Evolutionary conservation across 2,797 vertebrate species (phyloP), one percentile per base, ranked within the genome.

Genomic region (Chaetophractus vellerosus): DNA sequence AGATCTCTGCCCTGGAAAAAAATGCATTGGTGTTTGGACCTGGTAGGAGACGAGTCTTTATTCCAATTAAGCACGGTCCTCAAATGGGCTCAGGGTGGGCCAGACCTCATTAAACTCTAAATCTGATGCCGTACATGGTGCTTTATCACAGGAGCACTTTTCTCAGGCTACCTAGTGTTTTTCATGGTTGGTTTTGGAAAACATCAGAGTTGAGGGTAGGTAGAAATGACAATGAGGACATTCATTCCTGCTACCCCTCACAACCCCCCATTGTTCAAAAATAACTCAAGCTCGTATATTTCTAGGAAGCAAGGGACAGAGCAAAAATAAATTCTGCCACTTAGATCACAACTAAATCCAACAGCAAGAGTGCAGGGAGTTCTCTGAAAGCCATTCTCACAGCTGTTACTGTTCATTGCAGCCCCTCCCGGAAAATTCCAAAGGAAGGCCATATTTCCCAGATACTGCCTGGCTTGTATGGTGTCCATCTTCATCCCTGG

Each of bases 381-480:
- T 68, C 74, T 28, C 87, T 66, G 87, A 95, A 88, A 88, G 78
- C 57, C 68, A 31, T 61, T 10, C 45, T 88, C 63, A 72, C 95
- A 97, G 96, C 90, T 97, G 94, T 80, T 63, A 52, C 16, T 5
- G 11, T 81, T 92, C 86, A 92, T 96, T 94, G 66, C 28, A 83
- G 66, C 15, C 88, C 61, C 90, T 96, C 90, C 90, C 3, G 4
- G 93, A 96, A 93, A 94, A 97, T 96, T 97, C 94, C 92, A 78
- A 64, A 45, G 57, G 76, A 23, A 95, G 76, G 68, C 63, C 80
- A 91, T 61, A 83, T 45, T 89, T 64, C 74, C 72, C 21, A 68
- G 94, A 94, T 59, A 75, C 75, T 31, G 80, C 71, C 82, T 86
- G 74, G 75, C 33, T 50, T 55, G 1, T 57, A 14, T 1, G 26